These are phyloP conservation scores for Hemibagrus guttatus DNA, from an alignment of 2,797 vertebrate genomes.

Conservation along the genomic window DNA sequence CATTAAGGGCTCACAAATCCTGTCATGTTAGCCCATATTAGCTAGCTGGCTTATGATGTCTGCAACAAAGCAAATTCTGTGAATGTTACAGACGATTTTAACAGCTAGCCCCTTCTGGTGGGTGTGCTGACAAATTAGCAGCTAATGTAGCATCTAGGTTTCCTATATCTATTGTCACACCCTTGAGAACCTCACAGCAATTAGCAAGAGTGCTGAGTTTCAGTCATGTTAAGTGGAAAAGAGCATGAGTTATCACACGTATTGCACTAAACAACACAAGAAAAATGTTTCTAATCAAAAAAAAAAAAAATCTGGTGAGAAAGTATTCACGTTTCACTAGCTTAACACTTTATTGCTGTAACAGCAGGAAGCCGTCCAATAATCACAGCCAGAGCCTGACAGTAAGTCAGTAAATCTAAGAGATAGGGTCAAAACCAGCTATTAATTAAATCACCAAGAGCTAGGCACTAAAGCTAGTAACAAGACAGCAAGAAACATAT, in stretches of 20 bases:
- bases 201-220: conserved; percentile 23
- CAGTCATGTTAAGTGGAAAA: neutral
- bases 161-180: neutral
- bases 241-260: neutral
- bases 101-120: too few relatives aligned
- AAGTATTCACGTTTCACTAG: conserved; percentile 13
- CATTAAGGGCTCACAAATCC: neutral
- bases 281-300: neutral
- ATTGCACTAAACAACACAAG: neutral
- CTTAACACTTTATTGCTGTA: conserved; percentile 9
- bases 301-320: conserved; percentile 9
- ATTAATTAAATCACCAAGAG: neutral
- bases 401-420: conserved; percentile 19
- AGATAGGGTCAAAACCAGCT: neutral
- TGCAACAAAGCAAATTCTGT: neutral
- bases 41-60: neutral
- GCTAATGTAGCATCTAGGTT: neutral
- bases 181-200: conserved; percentile 18
- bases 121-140: neutral
- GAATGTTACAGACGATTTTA: neutral
- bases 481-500: neutral
- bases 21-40: neutral
- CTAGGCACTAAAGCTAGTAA: neutral
- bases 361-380: conserved; percentile 25
- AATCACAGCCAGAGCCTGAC: conserved; percentile 13